Base-by-base conservation (phyloP, 2,113 vertebrate genomes). In the Heterochromis multidens region DNA sequence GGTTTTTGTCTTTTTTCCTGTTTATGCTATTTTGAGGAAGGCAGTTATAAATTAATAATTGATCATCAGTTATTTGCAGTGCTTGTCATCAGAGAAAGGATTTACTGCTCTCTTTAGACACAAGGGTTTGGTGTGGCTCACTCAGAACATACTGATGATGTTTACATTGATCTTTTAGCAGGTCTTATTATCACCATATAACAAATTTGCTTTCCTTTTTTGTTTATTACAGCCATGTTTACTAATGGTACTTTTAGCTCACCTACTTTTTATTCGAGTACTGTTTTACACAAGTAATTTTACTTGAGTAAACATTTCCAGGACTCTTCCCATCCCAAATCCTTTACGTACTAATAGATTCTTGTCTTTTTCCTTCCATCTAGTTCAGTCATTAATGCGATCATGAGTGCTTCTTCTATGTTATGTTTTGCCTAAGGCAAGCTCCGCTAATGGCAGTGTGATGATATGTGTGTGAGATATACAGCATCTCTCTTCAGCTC, bases 391-490 rank as follows among this genome's bases (percentile, higher is more conserved):
- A 83, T 88, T 87, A 87, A 81, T 46, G 77, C 72, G 14, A 52
- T 76, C 77, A 49, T 23, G 74, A 81, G 25, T 25, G 40, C 83
- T 81, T 79, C 81, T 40, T 59, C 81, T 74, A 4, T 72, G 58
- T 83, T 72, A n/a, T 21, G 62, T 80, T 86, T 82, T 21, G 60
- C 88, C 85, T 60, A 49, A 35, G 80, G 87, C 87, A 40, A 31
- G 74, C 63, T 84, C n/a, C 52, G 72, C 80, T 87, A 78, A 86
- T 84, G 82, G 67, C 43, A 49, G 31, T 61, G 37, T 52, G 79
- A 85, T 83, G 83, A 85, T 81, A 82, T 37, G 72, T 85, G 77
- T 78, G 62, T 54, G 77, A 82, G 70, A 80, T 82, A 77, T 40
- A 86, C 76, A 54, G 83, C 76, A 35, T 17, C 59, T 54, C 29